Percentiles rank a stretch among this genome's conserved stretches.
phyloP scores from a whole-genome alignment of 2,113 vertebrate genomes.

The Sterrhoptilus dennistouni region DNA sequence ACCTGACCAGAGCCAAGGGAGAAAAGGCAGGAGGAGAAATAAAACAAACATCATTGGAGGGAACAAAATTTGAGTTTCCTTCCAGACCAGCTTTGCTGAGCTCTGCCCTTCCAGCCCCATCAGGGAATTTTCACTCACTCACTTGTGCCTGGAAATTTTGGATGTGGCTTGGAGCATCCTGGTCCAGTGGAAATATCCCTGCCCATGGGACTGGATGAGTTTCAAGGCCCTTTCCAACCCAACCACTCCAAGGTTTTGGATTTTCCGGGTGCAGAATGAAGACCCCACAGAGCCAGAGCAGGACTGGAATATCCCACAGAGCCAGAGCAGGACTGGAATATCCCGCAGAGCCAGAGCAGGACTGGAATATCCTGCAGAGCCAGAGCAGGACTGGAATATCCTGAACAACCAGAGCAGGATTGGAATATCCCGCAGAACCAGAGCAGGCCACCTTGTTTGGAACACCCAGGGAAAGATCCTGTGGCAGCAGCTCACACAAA shows the following conservation, averaged over 20 bases:
- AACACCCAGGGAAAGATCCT: not conserved
- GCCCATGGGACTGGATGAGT: not conserved
- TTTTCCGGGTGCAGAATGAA: accelerated
- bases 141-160: not conserved
- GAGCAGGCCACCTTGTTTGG: accelerated
- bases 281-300: not conserved
- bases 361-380: no score
- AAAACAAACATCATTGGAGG: no score
- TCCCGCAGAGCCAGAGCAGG: not conserved
- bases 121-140: not conserved
- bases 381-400: no score
- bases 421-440: no score
- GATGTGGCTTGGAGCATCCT: not conserved
- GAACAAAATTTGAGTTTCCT: not conserved
- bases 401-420: not conserved
- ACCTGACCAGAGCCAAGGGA: no score
- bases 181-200: not conserved
- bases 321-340: no score
- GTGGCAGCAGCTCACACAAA: not conserved
- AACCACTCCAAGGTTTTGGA: not conserved
- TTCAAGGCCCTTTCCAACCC: not conserved
- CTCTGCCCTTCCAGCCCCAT: not conserved
- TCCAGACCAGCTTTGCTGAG: not conserved
- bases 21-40: no score
- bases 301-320: not conserved